These are phyloP conservation scores for Eunapius fragilis DNA, from an alignment of 37 sponge, comb jelly and placozoan genomes.

Conservation along the genomic window DNA sequence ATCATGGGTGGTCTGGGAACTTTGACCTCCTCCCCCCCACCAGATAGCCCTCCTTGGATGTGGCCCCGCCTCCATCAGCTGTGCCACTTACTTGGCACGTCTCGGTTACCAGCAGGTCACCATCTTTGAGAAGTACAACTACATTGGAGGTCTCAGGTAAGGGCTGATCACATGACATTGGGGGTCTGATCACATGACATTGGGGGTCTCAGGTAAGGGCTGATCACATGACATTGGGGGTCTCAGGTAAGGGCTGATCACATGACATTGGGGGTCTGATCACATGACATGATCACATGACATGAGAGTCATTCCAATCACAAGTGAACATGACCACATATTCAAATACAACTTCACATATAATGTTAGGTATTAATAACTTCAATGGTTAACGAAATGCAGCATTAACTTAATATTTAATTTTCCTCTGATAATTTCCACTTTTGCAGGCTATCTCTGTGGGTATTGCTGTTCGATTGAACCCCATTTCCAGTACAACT, in stretches of 20 bases:
- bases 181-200: background rate
- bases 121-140: constrained; percentile 88
- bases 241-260: background rate
- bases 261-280: background rate
- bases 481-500: no score
- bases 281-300: background rate
- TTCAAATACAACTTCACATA: no score
- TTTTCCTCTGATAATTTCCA: no score
- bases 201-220: no score
- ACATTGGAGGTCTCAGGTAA: constrained; percentile 59
- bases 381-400: no score
- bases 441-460: no score
- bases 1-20: background rate
- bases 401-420: no score
- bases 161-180: background rate
- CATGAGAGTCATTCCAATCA: no score
- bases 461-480: no score
- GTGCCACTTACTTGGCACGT: constrained; percentile 94
- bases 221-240: constrained; percentile 83
- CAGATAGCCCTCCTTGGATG: constrained; percentile 90
- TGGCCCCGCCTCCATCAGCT: constrained; percentile 98
- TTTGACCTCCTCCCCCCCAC: background rate
- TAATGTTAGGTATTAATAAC: no score
- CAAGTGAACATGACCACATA: no score
- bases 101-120: constrained; percentile 91